These are phyloP conservation scores for Petrocephalus sullivani DNA, from an alignment of 2,797 vertebrate genomes.

Conservation along the genomic window DNA sequence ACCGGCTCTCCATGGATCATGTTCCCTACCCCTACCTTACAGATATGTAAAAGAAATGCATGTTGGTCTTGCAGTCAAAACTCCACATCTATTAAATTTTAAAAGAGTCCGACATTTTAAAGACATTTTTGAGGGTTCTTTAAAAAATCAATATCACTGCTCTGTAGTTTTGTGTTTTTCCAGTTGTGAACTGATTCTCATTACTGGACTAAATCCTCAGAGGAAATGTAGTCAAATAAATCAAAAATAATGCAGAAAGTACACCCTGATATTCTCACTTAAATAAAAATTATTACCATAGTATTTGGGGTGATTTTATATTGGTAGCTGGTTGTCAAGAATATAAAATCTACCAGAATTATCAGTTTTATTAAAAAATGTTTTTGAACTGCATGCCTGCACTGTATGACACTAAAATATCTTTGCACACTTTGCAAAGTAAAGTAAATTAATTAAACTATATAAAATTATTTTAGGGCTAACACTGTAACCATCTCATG, in stretches of 20 bases:
- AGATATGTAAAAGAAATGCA: neutral
- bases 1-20: too few relatives aligned
- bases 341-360: neutral
- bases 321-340: neutral
- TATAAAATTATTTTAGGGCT: too few relatives aligned
- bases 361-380: neutral
- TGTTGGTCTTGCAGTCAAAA: neutral
- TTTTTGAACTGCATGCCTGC: neutral
- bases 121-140: neutral
- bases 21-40: neutral
- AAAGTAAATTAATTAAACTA: neutral
- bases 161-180: neutral
- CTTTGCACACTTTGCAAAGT: neutral
- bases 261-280: neutral
- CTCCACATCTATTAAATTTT: neutral
- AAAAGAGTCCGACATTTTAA: neutral
- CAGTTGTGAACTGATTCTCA: neutral
- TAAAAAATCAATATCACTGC: too few relatives aligned
- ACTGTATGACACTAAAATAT: neutral
- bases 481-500: too few relatives aligned
- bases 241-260: neutral
- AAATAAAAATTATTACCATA: neutral
- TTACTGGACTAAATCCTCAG: neutral
- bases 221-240: neutral
- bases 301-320: neutral